These are phyloP conservation scores for Ypsolopha sequella DNA, from an alignment of 2,888 invertebrate genomes.

Conservation along the genomic window DNA sequence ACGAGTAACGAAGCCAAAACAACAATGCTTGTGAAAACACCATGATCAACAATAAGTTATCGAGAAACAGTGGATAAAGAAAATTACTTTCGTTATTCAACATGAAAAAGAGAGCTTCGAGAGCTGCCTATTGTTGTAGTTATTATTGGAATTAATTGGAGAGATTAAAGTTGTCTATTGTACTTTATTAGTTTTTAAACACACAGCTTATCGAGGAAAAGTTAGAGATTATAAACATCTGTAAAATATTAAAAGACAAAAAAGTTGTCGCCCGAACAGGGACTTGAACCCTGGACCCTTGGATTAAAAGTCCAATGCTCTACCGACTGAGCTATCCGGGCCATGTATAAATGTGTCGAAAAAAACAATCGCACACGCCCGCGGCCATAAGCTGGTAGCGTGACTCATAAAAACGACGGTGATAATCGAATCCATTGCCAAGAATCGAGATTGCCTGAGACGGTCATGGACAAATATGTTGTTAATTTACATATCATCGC, in stretches of 20 bases:
- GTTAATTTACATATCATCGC: too few species aligned
- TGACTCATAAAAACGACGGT: not conserved
- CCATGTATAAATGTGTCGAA: not conserved
- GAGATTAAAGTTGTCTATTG: not conserved
- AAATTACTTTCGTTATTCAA: not conserved
- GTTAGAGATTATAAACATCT: conserved; percentile 5
- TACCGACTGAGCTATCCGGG: conserved; percentile 16
- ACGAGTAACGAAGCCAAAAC: not conserved
- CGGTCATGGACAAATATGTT: too few species aligned
- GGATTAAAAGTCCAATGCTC: conserved; percentile 15
- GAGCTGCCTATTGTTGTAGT: not conserved
- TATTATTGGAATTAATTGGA: not conserved
- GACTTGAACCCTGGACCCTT: conserved; percentile 17
- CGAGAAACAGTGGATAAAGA: not conserved
- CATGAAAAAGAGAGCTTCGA: not conserved
- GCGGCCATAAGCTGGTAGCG: too few species aligned
- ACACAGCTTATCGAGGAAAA: not conserved
- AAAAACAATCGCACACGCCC: not conserved
- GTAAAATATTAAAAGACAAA: not conserved
- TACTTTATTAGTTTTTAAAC: not conserved
- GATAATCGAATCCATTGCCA: too few species aligned
- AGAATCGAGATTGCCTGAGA: too few species aligned
- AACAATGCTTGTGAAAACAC: not conserved
- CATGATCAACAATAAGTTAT: not conserved
- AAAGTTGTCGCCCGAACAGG: conserved; percentile 13